Evolutionary conservation across 1,140 invertebrate species (phyloP).

Genomic region (Archivesica marissinica): DNA sequence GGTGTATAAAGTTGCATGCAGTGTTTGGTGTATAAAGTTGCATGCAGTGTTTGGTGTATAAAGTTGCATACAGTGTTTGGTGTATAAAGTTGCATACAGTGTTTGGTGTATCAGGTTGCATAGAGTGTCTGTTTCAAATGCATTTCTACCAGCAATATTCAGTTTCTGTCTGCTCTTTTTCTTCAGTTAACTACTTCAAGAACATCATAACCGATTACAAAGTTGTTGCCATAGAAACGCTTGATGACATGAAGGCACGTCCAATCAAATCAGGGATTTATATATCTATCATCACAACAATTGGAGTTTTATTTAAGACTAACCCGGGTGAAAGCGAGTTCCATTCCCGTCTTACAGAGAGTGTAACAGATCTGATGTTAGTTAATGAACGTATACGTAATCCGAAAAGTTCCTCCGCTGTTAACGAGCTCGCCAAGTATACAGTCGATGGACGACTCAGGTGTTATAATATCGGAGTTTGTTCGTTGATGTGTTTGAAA

Average conservation of each 20-base stretch:
- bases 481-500: slow-evolving; percentile 91
- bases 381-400: slow-evolving; percentile 88
- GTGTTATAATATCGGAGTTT: slow-evolving; percentile 88
- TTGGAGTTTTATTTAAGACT: slow-evolving; percentile 74
- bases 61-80: too few species aligned
- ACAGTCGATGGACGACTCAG: slow-evolving; percentile 89
- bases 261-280: slow-evolving; percentile 81
- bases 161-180: not conserved
- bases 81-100: too few species aligned
- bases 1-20: too few species aligned
- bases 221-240: slow-evolving; percentile 81
- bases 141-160: too few species aligned
- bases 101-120: too few species aligned
- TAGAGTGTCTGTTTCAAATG: too few species aligned
- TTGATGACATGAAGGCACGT: slow-evolving; percentile 77
- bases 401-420: slow-evolving; percentile 84
- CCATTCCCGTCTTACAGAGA: slow-evolving; percentile 86
- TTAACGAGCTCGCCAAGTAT: slow-evolving; percentile 86
- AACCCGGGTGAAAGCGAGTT: slow-evolving; percentile 89
- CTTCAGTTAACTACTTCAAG: slow-evolving; percentile 78
- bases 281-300: slow-evolving; percentile 67
- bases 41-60: too few species aligned
- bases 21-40: too few species aligned
- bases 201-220: slow-evolving; percentile 83
- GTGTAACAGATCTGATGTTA: slow-evolving; percentile 87